Evolutionary conservation across 2,888 invertebrate genomes (phyloP), one percentile per base, ranked within the genome.

Genomic region (Melanargia galathea): DNA sequence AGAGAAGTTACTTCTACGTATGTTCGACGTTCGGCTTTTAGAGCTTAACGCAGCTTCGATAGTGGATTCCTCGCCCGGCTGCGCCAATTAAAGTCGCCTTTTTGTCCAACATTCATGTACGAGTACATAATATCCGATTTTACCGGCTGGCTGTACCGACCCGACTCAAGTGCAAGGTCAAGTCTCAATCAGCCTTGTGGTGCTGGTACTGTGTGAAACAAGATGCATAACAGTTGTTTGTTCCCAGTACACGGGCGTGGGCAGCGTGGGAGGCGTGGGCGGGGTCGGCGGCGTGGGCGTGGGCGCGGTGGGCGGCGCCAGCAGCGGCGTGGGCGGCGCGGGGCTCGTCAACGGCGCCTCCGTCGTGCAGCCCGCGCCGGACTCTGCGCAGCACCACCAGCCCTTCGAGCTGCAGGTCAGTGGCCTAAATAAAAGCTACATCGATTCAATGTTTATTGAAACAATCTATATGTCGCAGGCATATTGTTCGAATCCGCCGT

Each of bases 321-420:
- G 75, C 67, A 81, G 80, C 69, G 84, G 79, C 69, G 80, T 73
- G 58, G 79, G 75, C 65, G 82, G 74, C 64, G 83, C 77, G 62
- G 75, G 78, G 57, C 86, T 91, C 70, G 90, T 91, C 74, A 91
- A 91, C 81, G 92, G 92, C 60, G 89, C 87, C 82, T 77, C 82
- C 67, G 87, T 86, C 55, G 88, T 83, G 87, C 91, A 89, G 83
- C 76, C 82, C 90, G 87, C 90, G 83, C 92, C 84, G 7, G 89
- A 89, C 80, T 76, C 87, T 76, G 70, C 91, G 82, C 92, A 93
- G 78, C 94, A 95, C 76, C 95, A 94, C 75, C 95, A 94, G 80
- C 94, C 94, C 79, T 96, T 95, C 85, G 96, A 96, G 86, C 95
- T 96, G 78, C 96, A 96, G 95, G 95, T 96, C 75, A 63, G 67